Conservation (phyloP, 2,888 invertebrate genomes). For the Kuschelorhynchus macadamiae region DNA sequence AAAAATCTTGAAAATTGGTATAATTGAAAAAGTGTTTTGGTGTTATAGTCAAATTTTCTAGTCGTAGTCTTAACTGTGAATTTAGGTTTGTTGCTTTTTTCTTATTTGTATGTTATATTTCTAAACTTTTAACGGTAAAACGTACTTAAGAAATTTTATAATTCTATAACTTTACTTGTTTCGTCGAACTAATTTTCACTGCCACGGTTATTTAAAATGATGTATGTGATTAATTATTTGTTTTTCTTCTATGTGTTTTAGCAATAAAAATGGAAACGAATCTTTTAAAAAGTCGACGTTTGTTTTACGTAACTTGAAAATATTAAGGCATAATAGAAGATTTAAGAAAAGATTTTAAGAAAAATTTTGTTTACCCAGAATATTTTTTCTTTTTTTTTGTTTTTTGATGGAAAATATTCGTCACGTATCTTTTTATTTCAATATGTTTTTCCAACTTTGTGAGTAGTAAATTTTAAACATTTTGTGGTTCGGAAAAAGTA, state of each 20-base stretch:
- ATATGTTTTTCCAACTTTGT: too few species aligned
- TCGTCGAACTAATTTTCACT: constrained; percentile 64
- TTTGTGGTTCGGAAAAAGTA: too few species aligned
- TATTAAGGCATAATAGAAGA: too few species aligned
- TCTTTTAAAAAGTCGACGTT: constrained; percentile 21
- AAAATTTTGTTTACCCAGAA: too few species aligned
- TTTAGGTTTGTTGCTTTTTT: constrained; percentile 22
- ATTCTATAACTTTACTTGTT: constrained; percentile 32
- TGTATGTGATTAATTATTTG: constrained; percentile 38
- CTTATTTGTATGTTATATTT: constrained; percentile 13
- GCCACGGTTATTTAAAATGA: constrained; percentile 60
- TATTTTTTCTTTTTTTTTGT: too few species aligned
- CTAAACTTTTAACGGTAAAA: constrained; percentile 15
- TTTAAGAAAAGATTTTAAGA: too few species aligned
- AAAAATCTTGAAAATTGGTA: constrained; percentile 20
- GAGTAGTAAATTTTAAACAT: too few species aligned
- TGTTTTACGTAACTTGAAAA: background rate
- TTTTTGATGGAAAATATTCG: too few species aligned
- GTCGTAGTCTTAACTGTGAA: constrained; percentile 54
- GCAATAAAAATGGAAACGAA: constrained; percentile 24
- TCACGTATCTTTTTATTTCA: too few species aligned
- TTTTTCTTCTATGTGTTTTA: constrained; percentile 40
- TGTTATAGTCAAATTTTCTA: constrained; percentile 59
- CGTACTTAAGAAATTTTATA: constrained; percentile 32
- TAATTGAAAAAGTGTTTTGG: constrained; percentile 58